Percentiles rank a stretch among this genome's conserved stretches.
phyloP scores from a whole-genome alignment of 1,140 invertebrate genomes.

The Bombus consobrinus region DNA sequence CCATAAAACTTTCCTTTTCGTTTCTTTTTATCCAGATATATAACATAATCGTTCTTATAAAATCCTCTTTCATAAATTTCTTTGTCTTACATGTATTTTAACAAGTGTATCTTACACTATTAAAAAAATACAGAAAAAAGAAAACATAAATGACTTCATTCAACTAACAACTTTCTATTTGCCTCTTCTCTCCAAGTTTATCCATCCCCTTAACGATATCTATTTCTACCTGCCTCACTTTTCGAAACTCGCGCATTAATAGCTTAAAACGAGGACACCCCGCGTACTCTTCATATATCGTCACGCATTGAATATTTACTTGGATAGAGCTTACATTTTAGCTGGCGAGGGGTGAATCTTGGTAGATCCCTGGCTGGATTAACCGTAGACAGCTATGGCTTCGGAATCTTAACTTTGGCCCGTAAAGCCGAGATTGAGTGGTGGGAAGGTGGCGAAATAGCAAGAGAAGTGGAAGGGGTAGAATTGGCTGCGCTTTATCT shows the following conservation, averaged over 20 bases:
- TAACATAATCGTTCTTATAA: too few relatives aligned
- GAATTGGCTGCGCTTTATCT: conserved; percentile 65
- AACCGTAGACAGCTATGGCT: conserved; percentile 35
- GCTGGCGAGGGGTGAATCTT: background rate
- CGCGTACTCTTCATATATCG: too few relatives aligned
- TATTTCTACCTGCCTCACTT: background rate
- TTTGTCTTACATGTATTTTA: too few relatives aligned
- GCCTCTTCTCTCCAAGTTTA: background rate
- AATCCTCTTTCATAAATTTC: too few relatives aligned
- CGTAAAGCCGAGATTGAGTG: conserved; percentile 40
- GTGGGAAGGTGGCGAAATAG: conserved; percentile 32
- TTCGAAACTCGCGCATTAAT: background rate
- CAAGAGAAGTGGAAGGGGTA: background rate
- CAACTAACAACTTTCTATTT: background rate
- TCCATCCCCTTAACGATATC: background rate
- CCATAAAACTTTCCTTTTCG: too few relatives aligned
- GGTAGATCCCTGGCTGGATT: conserved; percentile 14
- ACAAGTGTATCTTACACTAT: too few relatives aligned
- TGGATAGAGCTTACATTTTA: background rate
- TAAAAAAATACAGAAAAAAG: background rate
- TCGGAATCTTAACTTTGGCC: conserved; percentile 42
- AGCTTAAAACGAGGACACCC: background rate
- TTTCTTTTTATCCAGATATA: too few relatives aligned
- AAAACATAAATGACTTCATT: background rate
- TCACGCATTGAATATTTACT: conserved; percentile 13